phyloP scores from a whole-genome alignment of 2,888 invertebrate genomes.

The Drosophila parthenogenetica region DNA sequence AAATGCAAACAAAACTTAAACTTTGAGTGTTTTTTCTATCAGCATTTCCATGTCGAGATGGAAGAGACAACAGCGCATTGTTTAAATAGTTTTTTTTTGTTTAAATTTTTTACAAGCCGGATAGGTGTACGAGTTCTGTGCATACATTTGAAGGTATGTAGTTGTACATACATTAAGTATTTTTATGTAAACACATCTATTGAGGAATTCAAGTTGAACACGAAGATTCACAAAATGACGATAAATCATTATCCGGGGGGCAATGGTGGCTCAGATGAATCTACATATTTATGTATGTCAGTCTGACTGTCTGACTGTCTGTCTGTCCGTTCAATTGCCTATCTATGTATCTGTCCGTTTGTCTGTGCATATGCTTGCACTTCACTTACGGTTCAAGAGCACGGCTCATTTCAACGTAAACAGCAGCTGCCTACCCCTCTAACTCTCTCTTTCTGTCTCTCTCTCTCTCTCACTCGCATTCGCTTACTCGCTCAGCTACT shows the following conservation, averaged over 20 bases:
- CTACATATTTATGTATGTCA: conserved; percentile 16
- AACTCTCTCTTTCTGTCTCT: too few species aligned
- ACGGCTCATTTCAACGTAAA: conserved; percentile 60
- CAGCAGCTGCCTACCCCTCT: conserved; percentile 47
- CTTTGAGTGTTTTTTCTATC: conserved; percentile 18
- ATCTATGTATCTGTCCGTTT: not conserved
- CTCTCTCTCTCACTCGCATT: not conserved
- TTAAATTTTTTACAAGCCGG: conserved; percentile 5
- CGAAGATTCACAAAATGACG: conserved; percentile 37
- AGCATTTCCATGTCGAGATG: conserved; percentile 34
- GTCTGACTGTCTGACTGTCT: not conserved
- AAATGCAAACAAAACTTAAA: conserved; percentile 27
- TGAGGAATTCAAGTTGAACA: conserved; percentile 32
- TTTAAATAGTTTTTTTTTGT: conserved; percentile 11
- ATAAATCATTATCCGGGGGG: conserved; percentile 54
- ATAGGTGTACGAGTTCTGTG: conserved; percentile 17
- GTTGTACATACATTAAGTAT: conserved; percentile 8
- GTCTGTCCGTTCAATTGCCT: conserved; percentile 3
- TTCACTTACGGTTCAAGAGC: conserved; percentile 56
- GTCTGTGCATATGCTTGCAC: conserved; percentile 21
- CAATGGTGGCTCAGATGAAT: conserved; percentile 52
- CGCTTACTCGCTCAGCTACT: conserved; percentile 45
- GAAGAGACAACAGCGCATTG: conserved; percentile 17
- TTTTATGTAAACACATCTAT: conserved; percentile 42
- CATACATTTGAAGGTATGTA: conserved; percentile 2